Percentiles rank a stretch among this genome's conserved stretches.
These are phyloP conservation scores for Herpetotheres cachinnans DNA, from an alignment of 2,113 vertebrate species.

Conservation along the genomic window DNA sequence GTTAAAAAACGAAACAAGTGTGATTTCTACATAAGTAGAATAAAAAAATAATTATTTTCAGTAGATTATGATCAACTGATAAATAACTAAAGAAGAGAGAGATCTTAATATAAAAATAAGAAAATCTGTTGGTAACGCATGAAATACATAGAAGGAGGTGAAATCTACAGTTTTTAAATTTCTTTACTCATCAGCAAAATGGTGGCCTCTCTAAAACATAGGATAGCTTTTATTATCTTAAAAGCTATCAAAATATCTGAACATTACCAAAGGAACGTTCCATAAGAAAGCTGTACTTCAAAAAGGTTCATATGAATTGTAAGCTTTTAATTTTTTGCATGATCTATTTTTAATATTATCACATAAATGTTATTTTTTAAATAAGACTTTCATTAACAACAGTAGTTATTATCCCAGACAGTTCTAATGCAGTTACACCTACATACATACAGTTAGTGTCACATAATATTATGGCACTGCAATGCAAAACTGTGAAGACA, in stretches of 20 bases:
- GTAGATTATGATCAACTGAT: constrained; percentile 7
- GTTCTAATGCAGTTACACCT: not conserved
- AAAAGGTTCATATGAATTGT: not conserved
- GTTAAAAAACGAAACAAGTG: constrained; percentile 4
- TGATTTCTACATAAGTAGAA: constrained; percentile 27
- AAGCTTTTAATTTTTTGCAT: not conserved
- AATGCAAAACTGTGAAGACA: not conserved
- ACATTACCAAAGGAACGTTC: not conserved
- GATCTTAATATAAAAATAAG: not conserved
- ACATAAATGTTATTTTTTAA: not conserved
- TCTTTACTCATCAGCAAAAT: not conserved
- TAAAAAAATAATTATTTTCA: not conserved
- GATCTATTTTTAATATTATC: not conserved
- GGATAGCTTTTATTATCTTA: not conserved
- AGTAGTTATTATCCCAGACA: not conserved
- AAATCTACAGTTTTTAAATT: not conserved
- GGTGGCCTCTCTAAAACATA: not conserved
- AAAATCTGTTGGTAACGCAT: constrained; percentile 9
- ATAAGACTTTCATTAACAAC: not conserved
- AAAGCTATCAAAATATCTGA: not conserved
- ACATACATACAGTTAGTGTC: not conserved
- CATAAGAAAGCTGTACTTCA: not conserved
- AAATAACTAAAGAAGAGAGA: not conserved
- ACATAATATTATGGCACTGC: not conserved
- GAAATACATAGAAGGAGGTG: not conserved